Percentiles rank a stretch among this genome's conserved stretches.
Evolutionary conservation across 2,797 vertebrate species (phyloP).

Genomic region (Crypturellus tataupa): DNA sequence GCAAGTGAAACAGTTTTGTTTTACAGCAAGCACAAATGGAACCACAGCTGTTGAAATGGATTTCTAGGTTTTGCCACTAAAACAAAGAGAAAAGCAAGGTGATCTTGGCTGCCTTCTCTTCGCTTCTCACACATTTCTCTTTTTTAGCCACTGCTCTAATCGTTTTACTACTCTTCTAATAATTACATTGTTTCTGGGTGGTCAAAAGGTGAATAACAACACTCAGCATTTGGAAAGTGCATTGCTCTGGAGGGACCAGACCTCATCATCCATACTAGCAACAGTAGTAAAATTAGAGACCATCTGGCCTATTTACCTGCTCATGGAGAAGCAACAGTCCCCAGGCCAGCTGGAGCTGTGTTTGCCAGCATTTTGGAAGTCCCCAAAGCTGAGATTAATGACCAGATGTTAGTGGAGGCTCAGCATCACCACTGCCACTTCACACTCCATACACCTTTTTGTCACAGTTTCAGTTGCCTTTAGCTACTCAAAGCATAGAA

Average conservation of each 20-base stretch:
- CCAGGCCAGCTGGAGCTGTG: constrained; percentile 66
- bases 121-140: background rate
- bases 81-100: background rate
- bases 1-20: constrained; percentile 26
- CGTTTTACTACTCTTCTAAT: constrained; percentile 34
- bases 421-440: constrained; percentile 28
- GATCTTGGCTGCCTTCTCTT: background rate
- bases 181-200: constrained; percentile 51
- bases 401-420: constrained; percentile 69
- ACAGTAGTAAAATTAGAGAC: constrained; percentile 75
- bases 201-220: constrained; percentile 64
- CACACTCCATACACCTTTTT: background rate
- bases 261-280: constrained; percentile 63
- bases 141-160: background rate
- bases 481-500: background rate
- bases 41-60: background rate
- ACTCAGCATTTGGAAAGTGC: background rate
- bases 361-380: constrained; percentile 59
- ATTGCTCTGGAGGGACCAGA: constrained; percentile 50
- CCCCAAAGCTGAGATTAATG: constrained; percentile 68
- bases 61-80: background rate
- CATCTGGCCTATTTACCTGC: constrained; percentile 78
- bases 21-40: constrained; percentile 50
- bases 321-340: constrained; percentile 51
- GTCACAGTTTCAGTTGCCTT: background rate